Percentiles rank a stretch among this genome's conserved stretches.
phyloP scores from a whole-genome alignment of 2,113 vertebrate genomes.

The Ophthalmotilapia sp. region DNA sequence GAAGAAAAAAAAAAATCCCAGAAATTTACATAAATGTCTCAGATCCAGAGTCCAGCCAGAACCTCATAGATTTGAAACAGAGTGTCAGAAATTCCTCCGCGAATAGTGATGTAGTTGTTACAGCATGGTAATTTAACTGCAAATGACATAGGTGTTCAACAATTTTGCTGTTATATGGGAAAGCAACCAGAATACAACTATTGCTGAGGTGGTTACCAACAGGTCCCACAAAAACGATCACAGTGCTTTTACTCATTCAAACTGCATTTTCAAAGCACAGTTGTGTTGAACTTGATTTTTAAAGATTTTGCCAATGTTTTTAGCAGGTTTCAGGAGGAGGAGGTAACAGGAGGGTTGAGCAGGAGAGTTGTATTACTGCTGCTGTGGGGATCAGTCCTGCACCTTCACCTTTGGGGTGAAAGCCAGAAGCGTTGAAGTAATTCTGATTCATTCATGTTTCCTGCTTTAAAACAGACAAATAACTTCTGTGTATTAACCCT shows the following conservation, averaged over 20 bases:
- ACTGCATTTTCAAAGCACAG: background rate
- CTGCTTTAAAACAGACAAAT: background rate
- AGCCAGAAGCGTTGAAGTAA: background rate
- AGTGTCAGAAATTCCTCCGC: background rate
- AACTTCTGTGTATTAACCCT: background rate
- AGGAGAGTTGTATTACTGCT: background rate
- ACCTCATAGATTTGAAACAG: background rate
- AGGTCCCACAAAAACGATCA: background rate
- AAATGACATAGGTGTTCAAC: background rate
- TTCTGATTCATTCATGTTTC: background rate
- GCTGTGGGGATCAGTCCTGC: background rate
- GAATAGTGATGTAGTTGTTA: background rate
- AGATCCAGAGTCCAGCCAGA: background rate
- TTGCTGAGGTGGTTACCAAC: background rate
- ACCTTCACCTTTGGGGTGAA: background rate
- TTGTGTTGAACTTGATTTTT: background rate
- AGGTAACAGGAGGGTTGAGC: background rate
- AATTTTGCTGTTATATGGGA: accelerated
- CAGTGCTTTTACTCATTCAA: background rate
- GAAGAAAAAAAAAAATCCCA: accelerated
- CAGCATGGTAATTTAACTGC: background rate
- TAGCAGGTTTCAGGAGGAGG: background rate
- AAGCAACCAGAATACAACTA: background rate
- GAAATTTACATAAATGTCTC: background rate
- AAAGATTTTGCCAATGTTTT: background rate